These are phyloP conservation scores for Datnioides undecimradiatus DNA, from an alignment of 2,113 vertebrate species.

Conservation along the genomic window DNA sequence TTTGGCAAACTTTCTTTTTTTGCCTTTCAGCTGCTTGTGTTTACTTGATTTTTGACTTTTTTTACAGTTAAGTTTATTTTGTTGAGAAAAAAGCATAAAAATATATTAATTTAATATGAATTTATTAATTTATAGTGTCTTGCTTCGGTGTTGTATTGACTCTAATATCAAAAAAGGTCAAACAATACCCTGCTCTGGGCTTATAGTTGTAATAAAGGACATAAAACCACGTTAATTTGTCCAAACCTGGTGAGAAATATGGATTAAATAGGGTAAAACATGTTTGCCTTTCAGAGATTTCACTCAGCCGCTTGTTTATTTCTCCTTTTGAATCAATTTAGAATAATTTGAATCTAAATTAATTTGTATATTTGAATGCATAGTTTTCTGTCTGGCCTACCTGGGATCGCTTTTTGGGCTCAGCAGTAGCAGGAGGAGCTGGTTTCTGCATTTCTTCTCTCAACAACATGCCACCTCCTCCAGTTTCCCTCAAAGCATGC, in stretches of 20 bases:
- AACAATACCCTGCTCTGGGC: not conserved
- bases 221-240: not conserved
- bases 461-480: conserved; percentile 63
- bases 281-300: too few relatives aligned
- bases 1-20: too few relatives aligned
- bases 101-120: not conserved
- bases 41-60: not conserved
- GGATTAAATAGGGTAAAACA: too few relatives aligned
- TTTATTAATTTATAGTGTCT: too few relatives aligned
- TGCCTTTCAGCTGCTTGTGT: not conserved
- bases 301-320: too few relatives aligned
- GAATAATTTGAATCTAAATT: too few relatives aligned
- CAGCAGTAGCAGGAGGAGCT: conserved; percentile 25
- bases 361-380: too few relatives aligned
- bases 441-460: conserved; percentile 48
- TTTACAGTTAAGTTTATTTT: not conserved
- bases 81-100: too few relatives aligned
- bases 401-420: not conserved
- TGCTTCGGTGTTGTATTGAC: not conserved
- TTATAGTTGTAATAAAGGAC: not conserved
- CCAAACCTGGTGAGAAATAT: not conserved
- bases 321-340: too few relatives aligned
- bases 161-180: not conserved
- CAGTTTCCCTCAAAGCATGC: conserved; percentile 59
- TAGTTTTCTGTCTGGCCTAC: not conserved